phyloP scores from a whole-genome alignment of 2,888 invertebrate genomes.

The Drosophila emarginata region DNA sequence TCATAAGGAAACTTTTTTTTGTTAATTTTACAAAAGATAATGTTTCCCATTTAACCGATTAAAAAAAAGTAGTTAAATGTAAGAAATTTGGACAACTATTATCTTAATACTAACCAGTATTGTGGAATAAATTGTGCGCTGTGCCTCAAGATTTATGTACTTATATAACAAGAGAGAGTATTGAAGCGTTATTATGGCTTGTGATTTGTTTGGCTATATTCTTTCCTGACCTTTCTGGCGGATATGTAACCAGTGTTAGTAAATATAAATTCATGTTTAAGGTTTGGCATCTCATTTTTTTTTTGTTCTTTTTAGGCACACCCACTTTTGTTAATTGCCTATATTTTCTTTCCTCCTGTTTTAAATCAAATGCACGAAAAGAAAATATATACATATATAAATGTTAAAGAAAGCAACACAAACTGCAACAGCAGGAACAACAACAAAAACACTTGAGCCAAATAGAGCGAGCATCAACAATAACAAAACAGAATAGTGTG shows the following conservation, averaged over 20 bases:
- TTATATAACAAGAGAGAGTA: too few relatives aligned
- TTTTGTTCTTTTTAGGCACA: not conserved
- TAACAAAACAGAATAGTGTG: slow-evolving; percentile 11
- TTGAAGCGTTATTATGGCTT: too few relatives aligned
- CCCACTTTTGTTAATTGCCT: not conserved
- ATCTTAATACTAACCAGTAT: too few relatives aligned
- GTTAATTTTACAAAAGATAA: too few relatives aligned
- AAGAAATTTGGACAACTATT: too few relatives aligned
- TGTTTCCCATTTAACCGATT: too few relatives aligned
- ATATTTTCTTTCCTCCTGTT: not conserved
- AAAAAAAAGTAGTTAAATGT: too few relatives aligned
- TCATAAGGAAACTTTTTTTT: too few relatives aligned
- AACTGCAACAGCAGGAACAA: not conserved
- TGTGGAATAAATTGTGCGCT: too few relatives aligned
- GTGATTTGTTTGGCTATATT: too few relatives aligned
- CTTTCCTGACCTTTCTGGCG: too few relatives aligned
- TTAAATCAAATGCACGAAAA: not conserved
- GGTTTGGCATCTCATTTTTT: not conserved
- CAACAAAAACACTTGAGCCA: slow-evolving; percentile 38
- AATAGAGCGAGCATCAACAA: slow-evolving; percentile 32
- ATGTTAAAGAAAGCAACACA: slow-evolving; percentile 7
- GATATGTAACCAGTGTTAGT: not conserved
- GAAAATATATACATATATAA: not conserved
- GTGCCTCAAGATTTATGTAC: too few relatives aligned
- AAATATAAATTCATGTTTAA: not conserved